phyloP scores from a whole-genome alignment of 2,113 vertebrate species.

The Dunckerocampus dactyliophorus region DNA sequence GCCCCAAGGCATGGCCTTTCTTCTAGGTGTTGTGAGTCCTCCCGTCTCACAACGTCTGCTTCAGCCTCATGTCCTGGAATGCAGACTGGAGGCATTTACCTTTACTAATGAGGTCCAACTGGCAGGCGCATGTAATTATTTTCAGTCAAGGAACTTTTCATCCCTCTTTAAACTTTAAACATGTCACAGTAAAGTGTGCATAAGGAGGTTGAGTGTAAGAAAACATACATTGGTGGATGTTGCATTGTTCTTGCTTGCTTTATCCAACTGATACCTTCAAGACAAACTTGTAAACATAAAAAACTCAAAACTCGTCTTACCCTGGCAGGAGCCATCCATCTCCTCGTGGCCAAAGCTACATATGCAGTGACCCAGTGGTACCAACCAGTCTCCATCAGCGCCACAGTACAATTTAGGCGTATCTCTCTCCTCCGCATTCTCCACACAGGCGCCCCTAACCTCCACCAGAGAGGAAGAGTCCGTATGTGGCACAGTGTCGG shows the following conservation, averaged over 20 bases:
- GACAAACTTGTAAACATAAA: not conserved
- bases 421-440: slow-evolving; percentile 91
- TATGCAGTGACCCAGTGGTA: slow-evolving; percentile 93
- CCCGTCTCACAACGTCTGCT: not conserved
- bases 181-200: no score
- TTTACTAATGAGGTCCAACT: no score
- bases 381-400: slow-evolving; percentile 96
- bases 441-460: slow-evolving; percentile 90
- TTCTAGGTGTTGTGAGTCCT: no score
- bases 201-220: no score
- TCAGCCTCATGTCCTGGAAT: no score
- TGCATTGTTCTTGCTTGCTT: not conserved
- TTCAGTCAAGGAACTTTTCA: no score
- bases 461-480: slow-evolving; percentile 96
- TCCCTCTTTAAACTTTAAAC: no score
- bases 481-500: slow-evolving; percentile 90
- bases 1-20: no score
- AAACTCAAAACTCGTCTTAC: slow-evolving; percentile 70
- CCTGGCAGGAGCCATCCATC: slow-evolving; percentile 84
- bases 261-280: not conserved
- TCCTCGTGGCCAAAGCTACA: slow-evolving; percentile 93
- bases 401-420: slow-evolving; percentile 94
- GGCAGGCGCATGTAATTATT: no score
- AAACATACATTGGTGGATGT: not conserved
- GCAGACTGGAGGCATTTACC: no score